Percentiles rank a stretch among this genome's conserved stretches.
These are phyloP conservation scores for Varanus salvator DNA, from an alignment of 2,113 vertebrate species.

Conservation along the genomic window DNA sequence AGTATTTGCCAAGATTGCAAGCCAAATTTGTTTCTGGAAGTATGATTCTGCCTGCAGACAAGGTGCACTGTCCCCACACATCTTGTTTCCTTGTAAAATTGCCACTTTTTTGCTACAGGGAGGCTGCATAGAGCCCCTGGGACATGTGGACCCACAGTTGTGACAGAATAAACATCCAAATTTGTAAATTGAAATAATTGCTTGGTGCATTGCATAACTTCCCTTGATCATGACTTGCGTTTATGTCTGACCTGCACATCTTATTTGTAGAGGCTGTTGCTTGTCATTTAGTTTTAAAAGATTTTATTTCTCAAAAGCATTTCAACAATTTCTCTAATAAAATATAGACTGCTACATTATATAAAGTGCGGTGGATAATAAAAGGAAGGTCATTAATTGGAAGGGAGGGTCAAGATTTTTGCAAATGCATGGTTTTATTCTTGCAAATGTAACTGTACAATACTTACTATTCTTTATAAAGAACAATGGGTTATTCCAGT, in stretches of 20 bases:
- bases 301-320: constrained; percentile 59
- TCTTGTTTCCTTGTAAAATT: too few relatives aligned
- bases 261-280: constrained; percentile 58
- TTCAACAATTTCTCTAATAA: constrained; percentile 49
- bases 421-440: constrained; percentile 21
- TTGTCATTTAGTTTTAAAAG: constrained; percentile 60
- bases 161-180: not conserved
- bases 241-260: not conserved
- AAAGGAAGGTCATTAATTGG: not conserved
- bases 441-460: not conserved
- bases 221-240: constrained; percentile 47
- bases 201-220: not conserved
- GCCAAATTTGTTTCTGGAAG: too few relatives aligned
- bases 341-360: constrained; percentile 59
- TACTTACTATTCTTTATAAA: not conserved
- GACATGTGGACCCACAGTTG: not conserved
- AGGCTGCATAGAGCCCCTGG: too few relatives aligned
- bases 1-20: too few relatives aligned
- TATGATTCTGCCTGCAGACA: too few relatives aligned
- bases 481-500: not conserved
- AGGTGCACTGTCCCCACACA: too few relatives aligned
- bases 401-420: constrained; percentile 44
- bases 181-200: constrained; percentile 43
- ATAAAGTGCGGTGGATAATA: constrained; percentile 48
- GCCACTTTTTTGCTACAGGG: too few relatives aligned